These are phyloP conservation scores for Nemoura dubitans DNA, from an alignment of 2,888 invertebrate genomes.

Conservation along the genomic window DNA sequence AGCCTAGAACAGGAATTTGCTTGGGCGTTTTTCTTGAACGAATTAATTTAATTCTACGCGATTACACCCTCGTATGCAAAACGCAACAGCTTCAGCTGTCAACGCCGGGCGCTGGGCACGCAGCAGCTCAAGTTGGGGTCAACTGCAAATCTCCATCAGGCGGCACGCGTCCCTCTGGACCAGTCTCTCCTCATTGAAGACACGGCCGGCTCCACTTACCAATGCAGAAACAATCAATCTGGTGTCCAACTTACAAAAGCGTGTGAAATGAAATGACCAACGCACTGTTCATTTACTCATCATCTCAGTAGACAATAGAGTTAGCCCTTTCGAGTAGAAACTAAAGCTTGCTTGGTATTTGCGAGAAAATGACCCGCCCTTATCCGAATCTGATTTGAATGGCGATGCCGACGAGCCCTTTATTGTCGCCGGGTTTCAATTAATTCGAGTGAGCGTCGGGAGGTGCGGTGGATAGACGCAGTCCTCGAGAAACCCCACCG, in stretches of 20 bases:
- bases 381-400: constrained; percentile 3
- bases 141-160: background rate
- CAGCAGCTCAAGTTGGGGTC: background rate
- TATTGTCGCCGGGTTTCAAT: constrained; percentile 41
- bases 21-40: too few relatives aligned
- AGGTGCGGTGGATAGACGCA: background rate
- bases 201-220: background rate
- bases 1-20: too few relatives aligned
- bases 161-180: background rate
- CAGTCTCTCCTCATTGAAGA: background rate
- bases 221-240: constrained; percentile 39
- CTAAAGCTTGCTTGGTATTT: constrained; percentile 40
- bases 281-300: constrained; percentile 14
- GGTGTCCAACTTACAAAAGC: constrained; percentile 17
- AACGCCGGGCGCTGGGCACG: too few relatives aligned
- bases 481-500: background rate
- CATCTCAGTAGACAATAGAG: constrained; percentile 13
- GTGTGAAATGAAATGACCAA: constrained; percentile 34
- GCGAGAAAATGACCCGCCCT: constrained; percentile 30
- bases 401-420: constrained; percentile 23
- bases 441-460: constrained; percentile 40
- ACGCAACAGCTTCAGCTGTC: too few relatives aligned
- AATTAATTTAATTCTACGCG: too few relatives aligned
- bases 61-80: too few relatives aligned
- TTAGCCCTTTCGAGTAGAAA: constrained; percentile 23